These are phyloP conservation scores for Drosophila antonietae DNA, from an alignment of 2,888 invertebrate species.

Conservation along the genomic window DNA sequence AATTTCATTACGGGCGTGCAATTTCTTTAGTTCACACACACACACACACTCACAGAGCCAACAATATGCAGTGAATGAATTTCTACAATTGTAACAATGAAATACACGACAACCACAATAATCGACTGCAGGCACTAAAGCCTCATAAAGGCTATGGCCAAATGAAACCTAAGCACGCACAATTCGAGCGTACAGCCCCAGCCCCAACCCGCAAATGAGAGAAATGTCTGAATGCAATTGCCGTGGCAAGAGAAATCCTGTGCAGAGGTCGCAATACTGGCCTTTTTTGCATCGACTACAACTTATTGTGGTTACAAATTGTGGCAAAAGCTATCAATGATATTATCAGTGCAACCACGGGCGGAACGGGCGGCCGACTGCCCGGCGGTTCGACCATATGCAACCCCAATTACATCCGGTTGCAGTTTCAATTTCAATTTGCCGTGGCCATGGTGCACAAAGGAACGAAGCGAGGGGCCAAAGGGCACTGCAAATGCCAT, in stretches of 20 bases:
- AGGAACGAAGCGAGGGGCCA: conserved; percentile 20
- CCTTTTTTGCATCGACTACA: conserved; percentile 64
- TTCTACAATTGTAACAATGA: conserved; percentile 19
- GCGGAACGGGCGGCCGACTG: conserved; percentile 4
- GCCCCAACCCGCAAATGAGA: conserved; percentile 43
- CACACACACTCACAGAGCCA: background rate
- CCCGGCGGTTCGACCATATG: conserved; percentile 48
- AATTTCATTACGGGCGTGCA: conserved; percentile 39
- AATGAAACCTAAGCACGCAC: conserved; percentile 20
- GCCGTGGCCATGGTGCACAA: conserved; percentile 36
- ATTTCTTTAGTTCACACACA: conserved; percentile 20
- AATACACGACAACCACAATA: conserved; percentile 28
- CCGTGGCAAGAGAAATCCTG: conserved; percentile 1
- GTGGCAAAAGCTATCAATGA: conserved; percentile 79
- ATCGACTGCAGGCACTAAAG: conserved; percentile 41
- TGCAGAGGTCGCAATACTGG: background rate
- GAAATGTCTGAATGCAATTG: conserved; percentile 17
- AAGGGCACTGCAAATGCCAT: conserved; percentile 48
- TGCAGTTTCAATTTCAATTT: conserved; percentile 81
- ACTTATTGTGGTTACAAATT: conserved; percentile 80
- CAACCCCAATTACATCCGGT: conserved; percentile 80
- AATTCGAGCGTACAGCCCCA: conserved; percentile 26
- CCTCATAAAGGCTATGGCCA: conserved; percentile 22
- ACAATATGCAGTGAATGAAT: conserved; percentile 6
- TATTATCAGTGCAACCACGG: conserved; percentile 62